These are phyloP conservation scores for Callipepla californica DNA, from an alignment of 2,113 vertebrate species.

Conservation along the genomic window DNA sequence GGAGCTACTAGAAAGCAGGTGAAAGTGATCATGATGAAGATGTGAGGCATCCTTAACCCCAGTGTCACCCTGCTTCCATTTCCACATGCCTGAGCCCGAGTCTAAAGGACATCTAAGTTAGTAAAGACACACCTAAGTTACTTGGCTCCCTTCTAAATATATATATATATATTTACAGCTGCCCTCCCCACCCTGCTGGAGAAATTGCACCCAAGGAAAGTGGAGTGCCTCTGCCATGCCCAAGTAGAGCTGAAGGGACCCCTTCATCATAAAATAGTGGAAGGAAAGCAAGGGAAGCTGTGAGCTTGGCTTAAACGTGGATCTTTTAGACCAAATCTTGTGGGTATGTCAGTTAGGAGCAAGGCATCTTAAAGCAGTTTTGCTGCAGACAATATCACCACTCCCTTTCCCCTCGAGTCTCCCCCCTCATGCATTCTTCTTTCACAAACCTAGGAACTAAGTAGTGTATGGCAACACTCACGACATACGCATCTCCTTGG, in stretches of 20 bases:
- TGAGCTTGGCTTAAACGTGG: not conserved
- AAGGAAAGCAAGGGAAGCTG: not conserved
- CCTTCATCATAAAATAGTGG: not conserved
- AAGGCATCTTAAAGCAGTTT: not conserved
- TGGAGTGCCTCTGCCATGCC: fast-evolving
- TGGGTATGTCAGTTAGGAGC: not conserved
- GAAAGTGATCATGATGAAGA: not conserved
- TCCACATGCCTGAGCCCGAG: not conserved
- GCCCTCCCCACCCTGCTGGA: not conserved
- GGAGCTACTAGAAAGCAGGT: not conserved
- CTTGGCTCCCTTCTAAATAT: not conserved
- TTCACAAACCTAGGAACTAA: not conserved
- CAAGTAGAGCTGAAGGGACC: not conserved
- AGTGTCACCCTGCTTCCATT: not conserved
- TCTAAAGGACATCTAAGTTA: not conserved
- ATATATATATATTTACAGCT: not conserved
- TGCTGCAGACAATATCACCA: not conserved
- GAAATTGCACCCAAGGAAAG: not conserved
- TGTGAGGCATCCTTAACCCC: not conserved
- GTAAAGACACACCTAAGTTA: not conserved
- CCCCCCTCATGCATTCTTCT: not conserved
- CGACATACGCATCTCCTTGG: not conserved
- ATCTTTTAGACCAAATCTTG: not conserved
- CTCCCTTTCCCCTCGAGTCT: not conserved
- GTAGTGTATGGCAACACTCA: fast-evolving